Conservation (phyloP, 2,113 vertebrate species). For the Ifrita kowaldi region DNA sequence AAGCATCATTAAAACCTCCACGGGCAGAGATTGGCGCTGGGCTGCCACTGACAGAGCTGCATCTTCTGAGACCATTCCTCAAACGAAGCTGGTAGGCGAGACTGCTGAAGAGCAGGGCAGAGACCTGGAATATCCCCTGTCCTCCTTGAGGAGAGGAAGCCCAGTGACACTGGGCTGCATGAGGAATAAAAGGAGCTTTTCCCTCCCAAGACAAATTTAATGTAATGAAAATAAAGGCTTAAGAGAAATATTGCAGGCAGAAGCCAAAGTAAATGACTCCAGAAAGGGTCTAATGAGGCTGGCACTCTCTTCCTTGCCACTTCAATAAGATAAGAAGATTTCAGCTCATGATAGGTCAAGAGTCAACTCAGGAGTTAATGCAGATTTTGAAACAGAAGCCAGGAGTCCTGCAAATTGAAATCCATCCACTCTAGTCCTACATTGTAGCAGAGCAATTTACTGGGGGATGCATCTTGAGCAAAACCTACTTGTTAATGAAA, state of each 20-base stretch:
- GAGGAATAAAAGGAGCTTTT: background rate
- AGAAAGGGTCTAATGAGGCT: background rate
- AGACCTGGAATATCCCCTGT: background rate
- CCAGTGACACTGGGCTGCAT: background rate
- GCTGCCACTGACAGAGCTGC: background rate
- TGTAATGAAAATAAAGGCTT: background rate
- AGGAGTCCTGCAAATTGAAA: background rate
- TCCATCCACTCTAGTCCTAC: background rate
- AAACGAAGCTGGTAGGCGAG: background rate
- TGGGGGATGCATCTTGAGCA: background rate
- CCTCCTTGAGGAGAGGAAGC: background rate
- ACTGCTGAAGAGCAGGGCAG: background rate
- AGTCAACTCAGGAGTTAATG: background rate
- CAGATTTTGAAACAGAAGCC: constrained; percentile 5
- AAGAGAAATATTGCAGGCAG: background rate
- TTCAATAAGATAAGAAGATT: background rate
- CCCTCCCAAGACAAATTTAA: background rate
- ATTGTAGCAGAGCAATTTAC: background rate
- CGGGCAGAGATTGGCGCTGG: background rate
- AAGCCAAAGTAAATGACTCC: background rate
- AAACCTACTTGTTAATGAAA: background rate
- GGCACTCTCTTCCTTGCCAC: background rate
- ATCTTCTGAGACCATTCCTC: background rate
- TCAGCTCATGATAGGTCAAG: background rate
- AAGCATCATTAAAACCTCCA: background rate